phyloP scores from a whole-genome alignment of 2,888 invertebrate genomes.

The Cinara cedri region DNA sequence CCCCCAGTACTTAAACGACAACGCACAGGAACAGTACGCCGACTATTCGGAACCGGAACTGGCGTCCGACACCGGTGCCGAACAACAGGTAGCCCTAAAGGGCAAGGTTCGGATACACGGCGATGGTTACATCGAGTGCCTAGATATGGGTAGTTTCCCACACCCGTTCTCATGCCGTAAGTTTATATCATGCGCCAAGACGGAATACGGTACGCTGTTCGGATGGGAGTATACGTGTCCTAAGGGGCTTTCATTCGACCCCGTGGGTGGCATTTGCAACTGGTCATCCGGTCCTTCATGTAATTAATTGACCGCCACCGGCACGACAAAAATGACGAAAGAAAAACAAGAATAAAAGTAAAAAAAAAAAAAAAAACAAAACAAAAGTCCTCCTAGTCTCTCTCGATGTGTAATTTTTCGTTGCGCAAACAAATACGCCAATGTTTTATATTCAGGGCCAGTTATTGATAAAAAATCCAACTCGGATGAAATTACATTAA shows the following conservation, averaged over 20 bases:
- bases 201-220: conserved; percentile 78
- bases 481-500: conserved; percentile 52
- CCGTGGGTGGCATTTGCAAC: conserved; percentile 88
- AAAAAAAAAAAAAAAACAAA: neutral
- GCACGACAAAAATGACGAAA: neutral
- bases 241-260: conserved; percentile 83
- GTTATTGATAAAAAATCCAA: conserved; percentile 22
- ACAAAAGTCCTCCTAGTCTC: conserved; percentile 34
- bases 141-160: conserved; percentile 89
- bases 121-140: conserved; percentile 80
- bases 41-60: conserved; percentile 59
- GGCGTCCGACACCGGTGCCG: conserved; percentile 60
- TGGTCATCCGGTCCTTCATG: conserved; percentile 85
- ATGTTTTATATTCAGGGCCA: conserved; percentile 7
- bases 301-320: conserved; percentile 65
- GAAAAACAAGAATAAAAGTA: neutral
- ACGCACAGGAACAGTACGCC: conserved; percentile 53
- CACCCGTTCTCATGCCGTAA: conserved; percentile 89
- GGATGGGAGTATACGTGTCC: conserved; percentile 92
- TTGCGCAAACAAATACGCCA: neutral
- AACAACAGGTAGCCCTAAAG: conserved; percentile 60
- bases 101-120: conserved; percentile 68
- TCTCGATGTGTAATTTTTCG: neutral
- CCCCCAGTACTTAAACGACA: conserved; percentile 14
- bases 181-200: conserved; percentile 87